phyloP scores from a whole-genome alignment of 2,888 invertebrate genomes.

The Platycnemis pennipes region DNA sequence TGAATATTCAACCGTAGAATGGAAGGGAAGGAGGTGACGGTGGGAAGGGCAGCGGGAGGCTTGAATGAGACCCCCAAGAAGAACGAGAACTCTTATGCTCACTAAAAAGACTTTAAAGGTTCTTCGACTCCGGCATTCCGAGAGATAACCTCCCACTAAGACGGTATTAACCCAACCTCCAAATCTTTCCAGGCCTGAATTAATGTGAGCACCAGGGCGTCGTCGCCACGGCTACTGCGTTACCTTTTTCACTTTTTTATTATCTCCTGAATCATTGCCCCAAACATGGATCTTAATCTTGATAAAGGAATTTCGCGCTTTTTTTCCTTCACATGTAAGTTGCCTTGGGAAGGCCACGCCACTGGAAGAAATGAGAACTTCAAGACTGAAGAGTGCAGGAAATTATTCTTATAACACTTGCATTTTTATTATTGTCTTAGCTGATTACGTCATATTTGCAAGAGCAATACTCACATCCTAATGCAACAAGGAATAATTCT shows the following conservation, averaged over 20 bases:
- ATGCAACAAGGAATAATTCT: not conserved
- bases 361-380: not conserved
- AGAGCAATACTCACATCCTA: not conserved
- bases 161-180: not conserved
- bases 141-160: constrained; percentile 46
- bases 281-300: not conserved
- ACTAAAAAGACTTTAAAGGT: constrained; percentile 30
- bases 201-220: constrained; percentile 37
- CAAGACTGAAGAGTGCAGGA: not conserved
- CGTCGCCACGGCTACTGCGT: constrained; percentile 18
- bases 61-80: constrained; percentile 9
- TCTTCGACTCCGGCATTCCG: constrained; percentile 18
- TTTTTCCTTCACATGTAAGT: not conserved
- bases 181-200: constrained; percentile 23
- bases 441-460: not conserved
- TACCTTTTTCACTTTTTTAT: not conserved
- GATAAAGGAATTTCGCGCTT: not conserved
- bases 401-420: not conserved
- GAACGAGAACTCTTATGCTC: constrained; percentile 31
- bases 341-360: not conserved
- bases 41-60: not conserved
- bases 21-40: not conserved
- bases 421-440: not conserved
- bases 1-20: not conserved
- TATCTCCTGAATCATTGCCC: constrained; percentile 21